Evolutionary conservation across 2,797 vertebrate species (phyloP).

Genomic region (Sphenopsis melanotis): DNA sequence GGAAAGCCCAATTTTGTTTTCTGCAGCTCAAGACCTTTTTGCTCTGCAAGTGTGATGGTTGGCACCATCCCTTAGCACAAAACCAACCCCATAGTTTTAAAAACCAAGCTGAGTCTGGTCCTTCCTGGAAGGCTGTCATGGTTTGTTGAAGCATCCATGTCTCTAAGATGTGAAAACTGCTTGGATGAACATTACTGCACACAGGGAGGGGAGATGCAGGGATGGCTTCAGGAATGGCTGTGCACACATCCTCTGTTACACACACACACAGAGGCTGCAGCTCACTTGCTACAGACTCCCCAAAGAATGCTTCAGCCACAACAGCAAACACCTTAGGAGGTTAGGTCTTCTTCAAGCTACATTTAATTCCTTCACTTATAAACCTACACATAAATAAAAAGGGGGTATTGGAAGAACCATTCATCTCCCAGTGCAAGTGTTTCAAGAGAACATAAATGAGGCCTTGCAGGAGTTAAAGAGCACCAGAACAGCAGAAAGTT

Average conservation of each 20-base stretch:
- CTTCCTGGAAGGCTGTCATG: neutral
- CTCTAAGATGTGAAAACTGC: neutral
- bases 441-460: neutral
- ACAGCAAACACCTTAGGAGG: neutral
- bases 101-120: neutral
- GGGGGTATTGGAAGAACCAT: neutral
- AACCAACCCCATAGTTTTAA: neutral
- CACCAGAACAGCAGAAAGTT: slow-evolving; percentile 32
- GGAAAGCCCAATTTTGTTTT: neutral
- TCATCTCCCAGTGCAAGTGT: neutral
- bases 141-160: neutral
- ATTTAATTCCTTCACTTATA: neutral
- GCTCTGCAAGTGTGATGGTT: neutral
- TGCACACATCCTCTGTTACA: neutral
- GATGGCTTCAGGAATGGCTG: neutral
- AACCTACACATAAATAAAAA: neutral
- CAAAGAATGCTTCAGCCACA: neutral
- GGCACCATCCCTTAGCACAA: neutral
- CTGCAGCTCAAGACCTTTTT: neutral
- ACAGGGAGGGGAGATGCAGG: neutral
- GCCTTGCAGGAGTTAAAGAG: slow-evolving; percentile 23
- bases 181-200: neutral
- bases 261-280: neutral
- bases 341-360: neutral
- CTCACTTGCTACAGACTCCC: neutral